Percentiles rank a stretch among this genome's conserved stretches.
Evolutionary conservation across 2,113 vertebrate species (phyloP).

Genomic region (Bothrops jararaca): DNA sequence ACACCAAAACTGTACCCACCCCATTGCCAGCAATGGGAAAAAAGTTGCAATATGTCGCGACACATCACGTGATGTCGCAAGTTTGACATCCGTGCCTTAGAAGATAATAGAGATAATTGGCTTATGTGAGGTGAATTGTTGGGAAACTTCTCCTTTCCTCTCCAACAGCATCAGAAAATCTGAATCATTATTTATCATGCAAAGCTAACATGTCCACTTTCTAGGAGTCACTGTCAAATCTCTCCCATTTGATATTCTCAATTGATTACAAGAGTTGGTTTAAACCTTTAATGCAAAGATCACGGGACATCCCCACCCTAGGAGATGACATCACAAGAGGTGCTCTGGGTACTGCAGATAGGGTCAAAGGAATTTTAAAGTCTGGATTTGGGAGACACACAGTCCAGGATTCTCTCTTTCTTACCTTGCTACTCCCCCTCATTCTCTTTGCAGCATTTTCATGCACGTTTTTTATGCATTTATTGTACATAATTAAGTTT

Average conservation of each 20-base stretch:
- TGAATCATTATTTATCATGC: neutral
- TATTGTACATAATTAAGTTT: neutral
- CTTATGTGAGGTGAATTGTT: neutral
- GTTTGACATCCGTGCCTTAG: neutral
- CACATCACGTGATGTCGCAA: fast-evolving
- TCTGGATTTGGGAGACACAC: neutral
- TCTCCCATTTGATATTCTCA: neutral
- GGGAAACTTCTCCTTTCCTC: neutral
- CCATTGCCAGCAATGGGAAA: no score
- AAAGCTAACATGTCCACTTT: neutral
- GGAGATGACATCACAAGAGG: neutral
- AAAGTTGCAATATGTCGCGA: no score
- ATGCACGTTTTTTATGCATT: neutral
- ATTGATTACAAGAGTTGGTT: neutral
- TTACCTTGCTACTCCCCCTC: neutral
- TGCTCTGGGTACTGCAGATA: neutral
- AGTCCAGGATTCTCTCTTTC: neutral
- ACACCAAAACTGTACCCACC: no score
- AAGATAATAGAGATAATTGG: neutral
- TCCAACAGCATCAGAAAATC: neutral
- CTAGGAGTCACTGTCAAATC: neutral
- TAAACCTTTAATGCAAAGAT: neutral
- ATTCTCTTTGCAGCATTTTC: neutral
- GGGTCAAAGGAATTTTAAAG: neutral
- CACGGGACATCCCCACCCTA: neutral